These are phyloP conservation scores for Triplophysa bombifrons DNA, from an alignment of 2,797 vertebrate species.

Conservation along the genomic window DNA sequence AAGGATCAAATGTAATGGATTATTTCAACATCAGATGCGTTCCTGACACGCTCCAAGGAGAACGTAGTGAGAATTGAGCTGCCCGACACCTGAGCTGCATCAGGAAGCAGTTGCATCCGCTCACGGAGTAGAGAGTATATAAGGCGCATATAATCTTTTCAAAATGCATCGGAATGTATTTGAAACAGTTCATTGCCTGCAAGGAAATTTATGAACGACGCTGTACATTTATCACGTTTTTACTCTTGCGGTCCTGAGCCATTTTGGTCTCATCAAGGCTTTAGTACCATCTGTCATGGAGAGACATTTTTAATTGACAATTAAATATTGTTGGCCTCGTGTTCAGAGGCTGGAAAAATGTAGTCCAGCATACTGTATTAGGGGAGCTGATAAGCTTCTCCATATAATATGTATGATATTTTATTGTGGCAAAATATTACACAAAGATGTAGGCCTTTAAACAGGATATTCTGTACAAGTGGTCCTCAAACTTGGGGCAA, in stretches of 20 bases:
- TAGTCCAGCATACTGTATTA: background rate
- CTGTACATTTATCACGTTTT: slow-evolving; percentile 51
- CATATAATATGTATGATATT: too few species aligned
- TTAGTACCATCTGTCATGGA: slow-evolving; percentile 56
- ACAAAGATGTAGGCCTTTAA: too few species aligned
- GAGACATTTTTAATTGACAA: slow-evolving; percentile 57
- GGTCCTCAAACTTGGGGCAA: too few species aligned
- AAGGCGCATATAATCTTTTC: slow-evolving; percentile 53
- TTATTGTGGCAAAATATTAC: too few species aligned
- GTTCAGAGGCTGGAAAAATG: slow-evolving; percentile 29
- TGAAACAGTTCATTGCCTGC: slow-evolving; percentile 54
- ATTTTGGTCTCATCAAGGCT: slow-evolving; percentile 54
- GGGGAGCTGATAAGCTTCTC: slow-evolving; percentile 1
- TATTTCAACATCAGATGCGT: slow-evolving; percentile 50
- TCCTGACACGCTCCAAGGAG: slow-evolving; percentile 38
- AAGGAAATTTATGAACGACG: slow-evolving; percentile 48
- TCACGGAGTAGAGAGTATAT: slow-evolving; percentile 37
- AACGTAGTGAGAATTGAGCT: slow-evolving; percentile 34
- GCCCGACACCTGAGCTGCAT: slow-evolving; percentile 49
- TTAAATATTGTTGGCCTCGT: slow-evolving; percentile 37
- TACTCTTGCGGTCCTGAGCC: slow-evolving; percentile 35
- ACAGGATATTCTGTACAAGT: too few species aligned
- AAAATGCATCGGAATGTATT: slow-evolving; percentile 55
- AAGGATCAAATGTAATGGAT: slow-evolving; percentile 54
- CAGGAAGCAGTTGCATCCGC: slow-evolving; percentile 15